Conservation (phyloP, 2,888 invertebrate genomes). For the Cyrtodaria siliqua region DNA sequence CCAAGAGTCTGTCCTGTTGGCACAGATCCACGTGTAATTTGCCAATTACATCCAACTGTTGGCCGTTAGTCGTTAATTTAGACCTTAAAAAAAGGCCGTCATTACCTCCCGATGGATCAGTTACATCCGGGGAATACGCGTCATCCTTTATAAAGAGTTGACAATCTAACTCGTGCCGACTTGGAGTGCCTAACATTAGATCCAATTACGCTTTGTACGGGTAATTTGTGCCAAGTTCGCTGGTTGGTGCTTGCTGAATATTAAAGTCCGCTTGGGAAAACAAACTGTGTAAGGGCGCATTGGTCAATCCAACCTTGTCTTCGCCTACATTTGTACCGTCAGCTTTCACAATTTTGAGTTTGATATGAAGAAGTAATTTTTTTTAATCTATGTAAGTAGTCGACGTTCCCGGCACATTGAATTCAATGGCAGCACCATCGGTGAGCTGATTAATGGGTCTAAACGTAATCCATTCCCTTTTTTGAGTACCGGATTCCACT, state of each 20-base stretch:
- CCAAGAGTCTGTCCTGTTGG: conserved; percentile 43
- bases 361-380: conserved; percentile 10
- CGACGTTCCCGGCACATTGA: conserved; percentile 21
- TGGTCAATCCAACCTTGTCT: conserved; percentile 15
- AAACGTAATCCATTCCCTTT: conserved; percentile 21
- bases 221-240: conserved; percentile 21
- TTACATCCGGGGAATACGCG: conserved; percentile 6
- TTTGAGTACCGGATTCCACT: conserved; percentile 4
- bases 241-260: conserved; percentile 14
- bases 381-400: conserved; percentile 13
- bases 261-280: conserved; percentile 30
- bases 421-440: conserved; percentile 20
- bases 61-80: conserved; percentile 11
- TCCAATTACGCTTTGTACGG: conserved; percentile 20
- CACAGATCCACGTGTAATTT: conserved; percentile 21
- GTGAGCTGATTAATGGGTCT: conserved; percentile 36
- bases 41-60: conserved; percentile 28
- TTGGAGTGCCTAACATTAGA: not conserved
- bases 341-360: conserved; percentile 26
- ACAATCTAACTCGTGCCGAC: conserved; percentile 4
- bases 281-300: conserved; percentile 21
- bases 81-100: conserved; percentile 7
- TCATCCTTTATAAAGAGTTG: conserved; percentile 31
- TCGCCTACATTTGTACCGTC: conserved; percentile 2
- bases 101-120: conserved; percentile 13